phyloP scores from a whole-genome alignment of 2,797 vertebrate species.

The Sebastes cheni region DNA sequence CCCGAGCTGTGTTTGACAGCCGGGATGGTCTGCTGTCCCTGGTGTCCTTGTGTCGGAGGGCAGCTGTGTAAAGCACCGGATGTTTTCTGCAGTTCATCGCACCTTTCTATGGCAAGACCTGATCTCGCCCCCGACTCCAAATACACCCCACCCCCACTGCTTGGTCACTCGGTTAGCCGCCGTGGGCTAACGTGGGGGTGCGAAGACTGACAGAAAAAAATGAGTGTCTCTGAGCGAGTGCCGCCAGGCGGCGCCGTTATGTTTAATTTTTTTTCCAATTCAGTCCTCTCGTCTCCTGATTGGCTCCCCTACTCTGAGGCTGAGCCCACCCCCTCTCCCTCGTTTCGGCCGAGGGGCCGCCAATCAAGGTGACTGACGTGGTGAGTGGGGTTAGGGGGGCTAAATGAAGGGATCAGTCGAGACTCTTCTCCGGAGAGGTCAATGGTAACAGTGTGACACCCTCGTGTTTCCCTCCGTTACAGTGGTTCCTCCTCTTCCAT shows the following conservation, averaged over 20 bases:
- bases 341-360: conserved; percentile 64
- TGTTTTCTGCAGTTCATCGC: conserved; percentile 57
- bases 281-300: conserved; percentile 78
- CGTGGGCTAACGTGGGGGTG: conserved; percentile 48
- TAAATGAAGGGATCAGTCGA: conserved; percentile 80
- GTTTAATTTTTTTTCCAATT: conserved; percentile 49
- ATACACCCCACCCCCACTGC: conserved; percentile 28
- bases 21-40: conserved; percentile 51
- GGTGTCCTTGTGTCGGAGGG: conserved; percentile 60
- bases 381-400: conserved; percentile 67
- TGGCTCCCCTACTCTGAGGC: conserved; percentile 77
- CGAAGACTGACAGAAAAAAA: conserved; percentile 72
- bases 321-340: conserved; percentile 73
- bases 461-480: conserved; percentile 79
- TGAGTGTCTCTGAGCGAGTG: conserved; percentile 64
- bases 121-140: conserved; percentile 27
- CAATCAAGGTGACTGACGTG: conserved; percentile 76
- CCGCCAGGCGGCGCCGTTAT: conserved; percentile 46
- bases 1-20: conserved; percentile 45
- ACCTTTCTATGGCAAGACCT: conserved; percentile 33
- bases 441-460: conserved; percentile 67
- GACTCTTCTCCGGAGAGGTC: conserved; percentile 77
- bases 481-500: conserved; percentile 97
- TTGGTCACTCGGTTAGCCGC: conserved; percentile 46
- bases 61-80: conserved; percentile 71